Conservation (phyloP, 1,140 invertebrate genomes). For the Zaprionus capensis region DNA sequence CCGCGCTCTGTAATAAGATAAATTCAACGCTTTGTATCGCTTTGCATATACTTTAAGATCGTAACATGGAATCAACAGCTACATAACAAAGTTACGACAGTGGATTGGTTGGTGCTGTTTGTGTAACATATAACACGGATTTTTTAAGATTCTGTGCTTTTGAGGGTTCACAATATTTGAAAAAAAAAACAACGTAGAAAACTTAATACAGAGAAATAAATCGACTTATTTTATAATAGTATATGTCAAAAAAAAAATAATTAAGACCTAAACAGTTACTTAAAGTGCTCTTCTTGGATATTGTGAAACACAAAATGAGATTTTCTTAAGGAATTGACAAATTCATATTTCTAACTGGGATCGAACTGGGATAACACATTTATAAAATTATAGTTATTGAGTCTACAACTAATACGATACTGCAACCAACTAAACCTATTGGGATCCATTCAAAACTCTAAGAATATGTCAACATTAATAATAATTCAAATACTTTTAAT, state of each 20-base stretch:
- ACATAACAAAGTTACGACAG: constrained; percentile 13
- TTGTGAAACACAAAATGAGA: neutral
- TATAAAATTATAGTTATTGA: neutral
- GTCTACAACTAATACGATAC: neutral
- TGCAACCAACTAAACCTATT: neutral
- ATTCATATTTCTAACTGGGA: too few species aligned
- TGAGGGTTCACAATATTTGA: neutral
- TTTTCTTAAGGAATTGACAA: too few species aligned
- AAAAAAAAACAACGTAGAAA: neutral
- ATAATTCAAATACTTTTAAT: neutral
- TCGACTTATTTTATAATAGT: too few species aligned
- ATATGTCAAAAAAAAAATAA: neutral
- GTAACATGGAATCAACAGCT: constrained; percentile 38
- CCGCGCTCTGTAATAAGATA: constrained; percentile 75
- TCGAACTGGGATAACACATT: neutral
- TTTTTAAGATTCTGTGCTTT: neutral
- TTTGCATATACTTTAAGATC: constrained; percentile 20
- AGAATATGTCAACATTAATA: neutral
- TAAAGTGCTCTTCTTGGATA: neutral
- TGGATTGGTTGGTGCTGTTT: constrained; percentile 13
- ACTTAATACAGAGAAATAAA: neutral
- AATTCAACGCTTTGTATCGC: constrained; percentile 48
- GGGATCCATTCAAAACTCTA: neutral
- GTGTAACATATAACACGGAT: constrained; percentile 1
- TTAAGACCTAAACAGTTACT: neutral